These are phyloP conservation scores for Pseudocheirus occidentalis DNA, from an alignment of 2,797 vertebrate genomes.

Conservation along the genomic window DNA sequence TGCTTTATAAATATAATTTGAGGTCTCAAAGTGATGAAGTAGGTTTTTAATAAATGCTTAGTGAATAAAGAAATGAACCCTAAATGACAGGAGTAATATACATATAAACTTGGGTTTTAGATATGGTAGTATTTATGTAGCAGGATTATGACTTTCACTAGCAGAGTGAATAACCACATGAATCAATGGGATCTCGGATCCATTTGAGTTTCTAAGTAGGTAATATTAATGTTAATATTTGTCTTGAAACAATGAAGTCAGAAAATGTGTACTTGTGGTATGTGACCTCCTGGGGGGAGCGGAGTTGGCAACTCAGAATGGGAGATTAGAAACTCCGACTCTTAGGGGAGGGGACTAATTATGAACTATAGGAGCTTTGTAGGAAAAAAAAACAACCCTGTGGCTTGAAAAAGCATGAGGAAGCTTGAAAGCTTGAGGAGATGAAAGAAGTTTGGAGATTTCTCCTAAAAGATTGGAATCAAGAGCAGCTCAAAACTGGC, in stretches of 20 bases:
- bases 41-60: neutral
- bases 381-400: neutral
- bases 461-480: neutral
- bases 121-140: neutral
- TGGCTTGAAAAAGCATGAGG: neutral
- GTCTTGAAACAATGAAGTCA: neutral
- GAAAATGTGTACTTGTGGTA: neutral
- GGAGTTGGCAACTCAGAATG: neutral
- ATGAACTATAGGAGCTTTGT: slow-evolving; percentile 18
- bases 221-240: neutral
- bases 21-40: neutral
- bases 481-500: neutral
- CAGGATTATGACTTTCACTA: neutral
- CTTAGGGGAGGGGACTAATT: slow-evolving; percentile 14
- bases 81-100: neutral
- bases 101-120: neutral
- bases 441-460: neutral
- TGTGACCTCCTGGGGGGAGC: neutral
- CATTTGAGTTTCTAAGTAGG: neutral
- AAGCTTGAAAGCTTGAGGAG: neutral
- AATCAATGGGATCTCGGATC: neutral
- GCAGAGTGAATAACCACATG: neutral
- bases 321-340: neutral
- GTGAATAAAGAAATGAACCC: neutral
- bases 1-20: neutral